Evolutionary conservation across 2,797 vertebrate species (phyloP), one percentile per base, ranked within the genome.

Genomic region (Sebastiscus tertius): DNA sequence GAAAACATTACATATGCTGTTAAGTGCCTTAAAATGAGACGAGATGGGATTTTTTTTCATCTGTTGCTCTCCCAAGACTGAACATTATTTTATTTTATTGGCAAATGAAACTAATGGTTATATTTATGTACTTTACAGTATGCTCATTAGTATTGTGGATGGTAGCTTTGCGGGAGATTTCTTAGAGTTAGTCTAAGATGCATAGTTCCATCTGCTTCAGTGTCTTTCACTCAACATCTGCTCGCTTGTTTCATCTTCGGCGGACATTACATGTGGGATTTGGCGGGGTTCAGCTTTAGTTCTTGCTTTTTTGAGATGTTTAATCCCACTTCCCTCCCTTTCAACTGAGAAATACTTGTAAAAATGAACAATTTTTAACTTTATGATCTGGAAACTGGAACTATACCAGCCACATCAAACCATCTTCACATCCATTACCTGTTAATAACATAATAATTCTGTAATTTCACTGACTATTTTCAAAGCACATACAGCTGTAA

Each of bases 171-270:
- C 10, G 61, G 22, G 33, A 11, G 42, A 72, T 67, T 77, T 82
- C 31, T 54, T 61, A 55, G n/a, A 62, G 24, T 31, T 69, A 31
- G 31, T 75, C 54, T 64, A 63, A 70, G 36, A 81, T 62, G 31
- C 56, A 56, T 8, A 68, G 29, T 29, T 75, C 33, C 26, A 52
- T 83, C 80, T 75, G 58, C 54, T 42, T 66, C 75, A 42, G 20
- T 42, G 39, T 64, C 63, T 81, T 64, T 60, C 58, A 49, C 58
- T 84, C 81, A 90, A 75, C 77, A 86, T 83, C 68, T 76, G 75
- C 65, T 27, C 24, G 8, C 29, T 42, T 65, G 46, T 79, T 85
- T 84, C 61, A 74, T 82, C 82, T 82, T 79, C 60, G 55, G 71
- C 62, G 24, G 78, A 77, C 61, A 61, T 29, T 65, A n/a, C 70